phyloP scores from a whole-genome alignment of 1,140 invertebrate genomes.

The Teleopsis dalmanni region DNA sequence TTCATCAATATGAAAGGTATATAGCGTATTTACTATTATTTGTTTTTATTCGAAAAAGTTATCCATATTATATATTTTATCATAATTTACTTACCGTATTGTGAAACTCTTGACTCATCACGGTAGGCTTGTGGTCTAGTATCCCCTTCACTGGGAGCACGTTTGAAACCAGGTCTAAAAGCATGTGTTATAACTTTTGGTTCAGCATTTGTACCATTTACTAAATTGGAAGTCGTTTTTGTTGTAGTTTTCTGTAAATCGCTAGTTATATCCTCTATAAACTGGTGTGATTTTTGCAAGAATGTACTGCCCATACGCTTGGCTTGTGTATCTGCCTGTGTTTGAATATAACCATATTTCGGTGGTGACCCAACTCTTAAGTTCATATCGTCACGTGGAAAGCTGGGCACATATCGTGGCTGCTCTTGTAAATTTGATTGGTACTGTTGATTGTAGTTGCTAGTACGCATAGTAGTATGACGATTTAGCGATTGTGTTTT shows the following conservation, averaged over 20 bases:
- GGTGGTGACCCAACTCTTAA: constrained; percentile 54
- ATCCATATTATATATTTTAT: too few species aligned
- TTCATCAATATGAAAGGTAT: too few species aligned
- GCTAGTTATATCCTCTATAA: constrained; percentile 57
- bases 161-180: constrained; percentile 50
- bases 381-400: constrained; percentile 32
- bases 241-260: constrained; percentile 46
- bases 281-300: constrained; percentile 62
- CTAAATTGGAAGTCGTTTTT: constrained; percentile 1
- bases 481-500: constrained; percentile 32
- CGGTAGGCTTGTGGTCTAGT: constrained; percentile 56
- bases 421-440: constrained; percentile 12
- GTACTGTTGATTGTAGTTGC: constrained; percentile 14
- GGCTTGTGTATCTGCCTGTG: constrained; percentile 43
- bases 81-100: constrained; percentile 63
- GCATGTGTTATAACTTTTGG: constrained; percentile 27
- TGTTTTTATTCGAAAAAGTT: too few species aligned
- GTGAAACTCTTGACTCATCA: constrained; percentile 59
- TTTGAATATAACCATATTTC: constrained; percentile 51
- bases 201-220: constrained; percentile 8
- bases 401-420: constrained; percentile 11
- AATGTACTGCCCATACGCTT: constrained; percentile 61
- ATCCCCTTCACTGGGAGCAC: constrained; percentile 40
- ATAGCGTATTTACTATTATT: too few species aligned
- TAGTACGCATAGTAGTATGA: constrained; percentile 22